These are phyloP conservation scores for Harpegnathos saltator DNA, from an alignment of 1,140 invertebrate genomes.

Conservation along the genomic window DNA sequence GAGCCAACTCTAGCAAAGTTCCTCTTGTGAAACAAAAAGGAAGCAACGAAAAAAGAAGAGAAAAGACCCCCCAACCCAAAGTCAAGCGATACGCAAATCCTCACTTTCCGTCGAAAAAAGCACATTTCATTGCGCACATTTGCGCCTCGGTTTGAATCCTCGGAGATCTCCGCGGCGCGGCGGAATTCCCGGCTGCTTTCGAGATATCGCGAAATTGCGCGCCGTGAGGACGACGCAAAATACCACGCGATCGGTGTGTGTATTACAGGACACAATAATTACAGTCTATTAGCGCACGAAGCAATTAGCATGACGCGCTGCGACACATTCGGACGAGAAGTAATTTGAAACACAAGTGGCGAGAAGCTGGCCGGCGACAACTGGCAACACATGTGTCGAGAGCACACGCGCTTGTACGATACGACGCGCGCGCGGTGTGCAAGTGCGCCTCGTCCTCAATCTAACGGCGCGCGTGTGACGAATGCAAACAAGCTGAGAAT, in stretches of 20 bases:
- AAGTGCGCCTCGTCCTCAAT: neutral
- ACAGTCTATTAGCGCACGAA: neutral
- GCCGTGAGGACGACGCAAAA: constrained; percentile 27
- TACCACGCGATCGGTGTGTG: constrained; percentile 22
- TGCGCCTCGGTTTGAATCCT: too few relatives aligned
- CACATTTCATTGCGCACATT: too few relatives aligned
- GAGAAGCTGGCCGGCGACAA: constrained; percentile 1
- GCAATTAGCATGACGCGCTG: constrained; percentile 26
- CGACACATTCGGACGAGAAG: neutral
- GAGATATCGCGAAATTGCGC: neutral
- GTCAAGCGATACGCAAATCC: too few relatives aligned
- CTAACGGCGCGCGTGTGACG: neutral
- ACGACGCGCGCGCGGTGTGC: too few relatives aligned
- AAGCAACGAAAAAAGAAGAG: too few relatives aligned
- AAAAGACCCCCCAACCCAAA: too few relatives aligned
- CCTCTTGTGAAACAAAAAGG: constrained; percentile 11
- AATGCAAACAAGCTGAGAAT: neutral
- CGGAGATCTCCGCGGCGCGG: neutral
- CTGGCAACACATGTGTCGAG: constrained; percentile 19
- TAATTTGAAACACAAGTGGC: constrained; percentile 41
- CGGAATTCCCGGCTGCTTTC: neutral
- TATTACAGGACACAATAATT: constrained; percentile 31
- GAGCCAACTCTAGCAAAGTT: neutral
- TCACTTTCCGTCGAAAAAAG: too few relatives aligned
- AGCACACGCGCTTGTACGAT: neutral